Percentiles rank a stretch among this genome's conserved stretches.
phyloP scores from a whole-genome alignment of 2,113 vertebrate species.

The Indri indri region DNA sequence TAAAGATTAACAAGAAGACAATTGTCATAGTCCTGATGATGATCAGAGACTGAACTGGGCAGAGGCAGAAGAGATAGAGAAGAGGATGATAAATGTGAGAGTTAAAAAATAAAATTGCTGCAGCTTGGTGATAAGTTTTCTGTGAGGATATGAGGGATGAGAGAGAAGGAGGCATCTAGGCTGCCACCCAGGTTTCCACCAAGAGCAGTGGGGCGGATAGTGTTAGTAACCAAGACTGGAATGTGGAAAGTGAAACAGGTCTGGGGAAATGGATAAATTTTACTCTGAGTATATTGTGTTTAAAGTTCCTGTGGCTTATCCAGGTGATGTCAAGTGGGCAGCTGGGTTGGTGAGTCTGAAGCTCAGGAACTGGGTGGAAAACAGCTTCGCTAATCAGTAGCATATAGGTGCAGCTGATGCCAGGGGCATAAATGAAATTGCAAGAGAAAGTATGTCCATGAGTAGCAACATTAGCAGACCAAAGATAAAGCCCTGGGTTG shows the following conservation, averaged over 20 bases:
- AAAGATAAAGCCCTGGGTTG: background rate
- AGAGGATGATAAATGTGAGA: background rate
- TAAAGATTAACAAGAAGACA: conserved; percentile 44
- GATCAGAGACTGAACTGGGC: background rate
- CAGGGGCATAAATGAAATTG: background rate
- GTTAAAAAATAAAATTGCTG: background rate
- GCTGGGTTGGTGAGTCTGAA: background rate
- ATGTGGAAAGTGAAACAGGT: background rate
- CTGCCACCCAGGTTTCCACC: background rate
- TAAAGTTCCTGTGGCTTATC: background rate
- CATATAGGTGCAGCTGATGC: background rate
- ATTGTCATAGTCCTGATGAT: background rate
- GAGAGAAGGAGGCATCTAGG: background rate
- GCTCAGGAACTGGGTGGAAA: background rate
- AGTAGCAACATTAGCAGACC: background rate
- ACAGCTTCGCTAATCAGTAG: background rate
- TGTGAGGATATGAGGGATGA: background rate
- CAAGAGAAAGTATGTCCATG: background rate
- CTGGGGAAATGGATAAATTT: background rate
- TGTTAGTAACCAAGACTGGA: background rate
- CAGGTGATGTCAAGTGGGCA: background rate
- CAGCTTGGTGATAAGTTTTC: background rate
- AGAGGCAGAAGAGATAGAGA: background rate
- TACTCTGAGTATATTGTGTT: background rate
- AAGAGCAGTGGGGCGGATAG: background rate